A percentile compares a stretch with the other conserved stretches of the same genome.
phyloP scores from a whole-genome alignment of 2,113 vertebrate genomes.

The Poecile atricapillus region DNA sequence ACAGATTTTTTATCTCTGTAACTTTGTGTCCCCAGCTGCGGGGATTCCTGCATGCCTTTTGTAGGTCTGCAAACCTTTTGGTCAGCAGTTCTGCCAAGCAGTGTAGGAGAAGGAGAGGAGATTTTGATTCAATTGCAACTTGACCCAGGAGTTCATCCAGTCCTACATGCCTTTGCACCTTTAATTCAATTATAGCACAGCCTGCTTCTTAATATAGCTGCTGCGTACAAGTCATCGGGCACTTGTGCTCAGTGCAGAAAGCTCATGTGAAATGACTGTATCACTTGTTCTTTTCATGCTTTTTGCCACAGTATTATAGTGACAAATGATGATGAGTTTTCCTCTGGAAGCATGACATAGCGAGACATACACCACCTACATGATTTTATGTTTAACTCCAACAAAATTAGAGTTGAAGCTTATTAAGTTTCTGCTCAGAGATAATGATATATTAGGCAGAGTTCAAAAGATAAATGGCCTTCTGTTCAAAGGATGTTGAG shows the following conservation, averaged over 20 bases:
- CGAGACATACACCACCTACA: constrained; percentile 25
- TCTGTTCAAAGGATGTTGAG: neutral
- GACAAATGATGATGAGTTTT: constrained; percentile 65
- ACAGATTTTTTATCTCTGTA: neutral
- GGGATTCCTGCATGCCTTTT: neutral
- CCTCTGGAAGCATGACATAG: constrained; percentile 36
- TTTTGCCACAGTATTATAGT: constrained; percentile 24
- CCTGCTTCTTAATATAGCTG: constrained; percentile 55
- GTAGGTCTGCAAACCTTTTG: neutral
- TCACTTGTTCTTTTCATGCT: constrained; percentile 32
- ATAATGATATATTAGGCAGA: constrained; percentile 36
- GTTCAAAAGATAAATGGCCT: constrained; percentile 28
- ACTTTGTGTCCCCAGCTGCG: neutral
- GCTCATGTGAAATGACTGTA: constrained; percentile 6
- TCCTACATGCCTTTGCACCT: constrained; percentile 52
- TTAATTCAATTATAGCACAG: constrained; percentile 58
- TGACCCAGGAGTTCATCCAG: constrained; percentile 33
- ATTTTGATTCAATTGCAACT: constrained; percentile 45
- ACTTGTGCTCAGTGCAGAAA: neutral
- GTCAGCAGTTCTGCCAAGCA: constrained; percentile 54
- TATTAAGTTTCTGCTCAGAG: constrained; percentile 47
- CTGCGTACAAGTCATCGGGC: neutral
- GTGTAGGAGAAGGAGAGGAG: constrained; percentile 29
- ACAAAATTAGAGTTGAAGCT: constrained; percentile 44
- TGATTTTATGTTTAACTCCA: constrained; percentile 57